These are phyloP conservation scores for Metalampra italica DNA, from an alignment of 2,888 invertebrate genomes.

Conservation along the genomic window DNA sequence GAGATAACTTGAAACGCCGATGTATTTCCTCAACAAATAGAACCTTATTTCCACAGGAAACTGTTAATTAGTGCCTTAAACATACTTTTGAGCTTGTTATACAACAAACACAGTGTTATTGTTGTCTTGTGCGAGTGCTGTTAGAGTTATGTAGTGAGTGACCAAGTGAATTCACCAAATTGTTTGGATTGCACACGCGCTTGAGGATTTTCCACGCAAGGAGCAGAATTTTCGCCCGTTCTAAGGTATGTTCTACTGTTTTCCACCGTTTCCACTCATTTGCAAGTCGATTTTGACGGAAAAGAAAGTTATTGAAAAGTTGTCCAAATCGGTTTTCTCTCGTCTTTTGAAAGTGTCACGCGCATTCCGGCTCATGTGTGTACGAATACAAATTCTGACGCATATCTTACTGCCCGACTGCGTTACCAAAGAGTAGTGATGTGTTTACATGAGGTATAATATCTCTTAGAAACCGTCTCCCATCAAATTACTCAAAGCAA, in stretches of 20 bases:
- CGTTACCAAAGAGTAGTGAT: not conserved
- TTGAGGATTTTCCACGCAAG: slow-evolving; percentile 13
- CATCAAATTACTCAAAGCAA: too few relatives aligned
- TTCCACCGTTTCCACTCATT: not conserved
- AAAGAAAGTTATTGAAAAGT: not conserved
- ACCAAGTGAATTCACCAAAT: slow-evolving; percentile 12
- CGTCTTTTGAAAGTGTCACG: not conserved
- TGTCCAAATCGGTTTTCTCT: not conserved
- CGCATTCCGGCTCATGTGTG: not conserved
- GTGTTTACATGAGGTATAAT: too few relatives aligned
- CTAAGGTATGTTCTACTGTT: slow-evolving; percentile 21
- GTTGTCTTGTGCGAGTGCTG: slow-evolving; percentile 6
- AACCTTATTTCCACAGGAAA: slow-evolving; percentile 31
- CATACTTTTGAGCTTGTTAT: slow-evolving; percentile 16
- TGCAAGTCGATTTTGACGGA: not conserved
- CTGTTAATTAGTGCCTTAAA: slow-evolving; percentile 26
- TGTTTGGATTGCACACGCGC: slow-evolving; percentile 11
- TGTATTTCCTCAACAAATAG: slow-evolving; percentile 22
- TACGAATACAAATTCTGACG: not conserved
- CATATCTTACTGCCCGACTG: not conserved
- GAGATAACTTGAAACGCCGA: slow-evolving; percentile 34
- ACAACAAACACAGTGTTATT: slow-evolving; percentile 19
- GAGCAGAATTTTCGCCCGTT: slow-evolving; percentile 24
- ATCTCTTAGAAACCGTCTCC: too few relatives aligned
- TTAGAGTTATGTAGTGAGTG: slow-evolving; percentile 8